Conservation (phyloP, 92 coral and sea anemone genomes). For the Phenganax marumi region DNA sequence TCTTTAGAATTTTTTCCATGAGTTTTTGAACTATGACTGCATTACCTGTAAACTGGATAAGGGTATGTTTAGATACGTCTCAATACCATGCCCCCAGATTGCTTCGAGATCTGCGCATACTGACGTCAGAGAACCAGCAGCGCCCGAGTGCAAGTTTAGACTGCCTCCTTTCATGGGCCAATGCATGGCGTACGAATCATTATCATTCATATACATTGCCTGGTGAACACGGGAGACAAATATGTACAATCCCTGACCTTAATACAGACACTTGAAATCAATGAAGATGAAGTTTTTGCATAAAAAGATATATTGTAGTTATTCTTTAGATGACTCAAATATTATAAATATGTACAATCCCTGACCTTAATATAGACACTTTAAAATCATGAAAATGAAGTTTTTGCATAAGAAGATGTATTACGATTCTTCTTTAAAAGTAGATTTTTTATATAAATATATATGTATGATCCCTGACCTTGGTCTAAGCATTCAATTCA, state of each 20-base stretch:
- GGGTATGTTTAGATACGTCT: constrained; percentile 75
- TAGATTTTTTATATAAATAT: neutral
- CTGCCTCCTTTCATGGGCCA: constrained; percentile 94
- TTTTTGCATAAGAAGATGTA: neutral
- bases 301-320: too few relatives aligned
- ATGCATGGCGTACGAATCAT: constrained; percentile 81
- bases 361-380: neutral
- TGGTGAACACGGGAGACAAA: constrained; percentile 10
- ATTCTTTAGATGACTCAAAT: too few relatives aligned
- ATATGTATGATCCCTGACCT: neutral
- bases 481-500: neutral
- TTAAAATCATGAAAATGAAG: neutral
- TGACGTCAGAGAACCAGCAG: constrained; percentile 88
- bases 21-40: neutral
- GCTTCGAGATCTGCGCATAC: constrained; percentile 85
- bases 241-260: neutral
- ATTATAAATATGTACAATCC: too few relatives aligned
- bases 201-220: constrained; percentile 82
- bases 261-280: neutral
- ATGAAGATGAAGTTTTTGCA: too few relatives aligned
- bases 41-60: constrained; percentile 77
- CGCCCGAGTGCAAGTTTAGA: constrained; percentile 80
- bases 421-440: neutral
- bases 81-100: constrained; percentile 90
- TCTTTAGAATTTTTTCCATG: too few relatives aligned